Evolutionary conservation across 2,888 invertebrate species (phyloP).

Genomic region (Drosophila rellima): DNA sequence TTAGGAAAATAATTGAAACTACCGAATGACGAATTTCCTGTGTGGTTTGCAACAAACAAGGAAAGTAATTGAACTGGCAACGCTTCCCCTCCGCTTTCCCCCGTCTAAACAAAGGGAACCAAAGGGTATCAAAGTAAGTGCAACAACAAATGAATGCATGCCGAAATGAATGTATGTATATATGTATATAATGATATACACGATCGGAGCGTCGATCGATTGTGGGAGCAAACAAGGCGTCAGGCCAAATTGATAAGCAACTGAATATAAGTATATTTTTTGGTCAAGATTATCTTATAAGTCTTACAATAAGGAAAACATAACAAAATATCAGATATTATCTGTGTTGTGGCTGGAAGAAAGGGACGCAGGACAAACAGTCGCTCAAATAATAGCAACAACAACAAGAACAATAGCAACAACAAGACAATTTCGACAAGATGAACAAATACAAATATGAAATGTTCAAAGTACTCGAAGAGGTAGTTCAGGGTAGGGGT

Average conservation of each 20-base stretch:
- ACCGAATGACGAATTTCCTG: slow-evolving; percentile 58
- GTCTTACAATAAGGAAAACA: slow-evolving; percentile 39
- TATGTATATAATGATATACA: slow-evolving; percentile 3
- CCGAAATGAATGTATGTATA: slow-evolving; percentile 19
- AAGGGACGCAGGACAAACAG: slow-evolving; percentile 53
- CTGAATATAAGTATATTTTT: slow-evolving; percentile 22
- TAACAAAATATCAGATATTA: slow-evolving; percentile 46
- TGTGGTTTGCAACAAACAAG: slow-evolving; percentile 51
- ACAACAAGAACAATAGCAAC: slow-evolving; percentile 18
- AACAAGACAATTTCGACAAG: slow-evolving; percentile 55
- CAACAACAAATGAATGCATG: slow-evolving; percentile 21
- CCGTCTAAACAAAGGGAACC: slow-evolving; percentile 20
- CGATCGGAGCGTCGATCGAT: slow-evolving; percentile 58
- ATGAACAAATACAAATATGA: slow-evolving; percentile 41
- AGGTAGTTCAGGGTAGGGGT: neutral
- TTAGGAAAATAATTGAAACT: slow-evolving; percentile 41
- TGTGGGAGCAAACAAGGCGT: slow-evolving; percentile 53
- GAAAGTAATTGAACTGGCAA: slow-evolving; percentile 40
- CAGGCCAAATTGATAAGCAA: slow-evolving; percentile 48
- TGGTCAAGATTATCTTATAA: slow-evolving; percentile 35
- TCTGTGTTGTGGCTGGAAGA: slow-evolving; percentile 36
- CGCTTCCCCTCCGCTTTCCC: neutral
- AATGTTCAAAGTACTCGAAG: neutral
- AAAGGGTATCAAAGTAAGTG: slow-evolving; percentile 36
- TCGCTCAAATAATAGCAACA: slow-evolving; percentile 36